Evolutionary conservation across 2,113 vertebrate genomes (phyloP).

Genomic region (Poecilia latipinna): DNA sequence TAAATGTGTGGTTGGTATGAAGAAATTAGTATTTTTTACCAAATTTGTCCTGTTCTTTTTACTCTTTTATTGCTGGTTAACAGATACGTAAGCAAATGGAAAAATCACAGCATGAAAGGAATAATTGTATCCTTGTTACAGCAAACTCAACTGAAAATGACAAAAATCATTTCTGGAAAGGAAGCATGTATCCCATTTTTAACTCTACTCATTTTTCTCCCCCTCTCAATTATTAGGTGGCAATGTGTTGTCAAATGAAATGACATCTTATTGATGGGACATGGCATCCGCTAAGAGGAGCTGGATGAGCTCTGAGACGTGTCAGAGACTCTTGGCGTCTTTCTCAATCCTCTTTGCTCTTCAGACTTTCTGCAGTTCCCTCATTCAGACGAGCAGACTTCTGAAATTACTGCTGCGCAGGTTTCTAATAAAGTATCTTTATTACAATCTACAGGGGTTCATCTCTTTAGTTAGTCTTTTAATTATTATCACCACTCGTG

Average conservation of each 20-base stretch:
- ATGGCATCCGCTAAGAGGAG: constrained; percentile 31
- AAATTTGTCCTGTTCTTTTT: no score
- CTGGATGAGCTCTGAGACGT: constrained; percentile 25
- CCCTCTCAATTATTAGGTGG: constrained; percentile 44
- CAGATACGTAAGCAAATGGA: no score
- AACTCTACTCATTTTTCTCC: constrained; percentile 26
- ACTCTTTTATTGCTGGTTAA: no score
- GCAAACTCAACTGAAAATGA: no score
- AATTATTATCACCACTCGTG: constrained; percentile 8
- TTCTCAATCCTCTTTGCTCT: constrained; percentile 25
- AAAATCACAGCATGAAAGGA: no score
- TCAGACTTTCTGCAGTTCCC: constrained; percentile 29
- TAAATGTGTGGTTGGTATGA: no score
- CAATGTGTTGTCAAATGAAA: constrained; percentile 50
- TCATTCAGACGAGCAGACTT: constrained; percentile 23
- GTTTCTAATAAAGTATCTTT: background rate
- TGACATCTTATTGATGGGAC: constrained; percentile 44
- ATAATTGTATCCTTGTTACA: no score
- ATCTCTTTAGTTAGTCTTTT: background rate
- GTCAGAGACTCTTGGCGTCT: constrained; percentile 12
- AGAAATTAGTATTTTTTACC: no score
- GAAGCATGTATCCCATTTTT: constrained; percentile 29
- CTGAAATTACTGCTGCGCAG: background rate
- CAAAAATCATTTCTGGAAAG: constrained; percentile 10
- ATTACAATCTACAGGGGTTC: background rate